These are phyloP conservation scores for Indicator indicator DNA, from an alignment of 2,113 vertebrate genomes.

Conservation along the genomic window DNA sequence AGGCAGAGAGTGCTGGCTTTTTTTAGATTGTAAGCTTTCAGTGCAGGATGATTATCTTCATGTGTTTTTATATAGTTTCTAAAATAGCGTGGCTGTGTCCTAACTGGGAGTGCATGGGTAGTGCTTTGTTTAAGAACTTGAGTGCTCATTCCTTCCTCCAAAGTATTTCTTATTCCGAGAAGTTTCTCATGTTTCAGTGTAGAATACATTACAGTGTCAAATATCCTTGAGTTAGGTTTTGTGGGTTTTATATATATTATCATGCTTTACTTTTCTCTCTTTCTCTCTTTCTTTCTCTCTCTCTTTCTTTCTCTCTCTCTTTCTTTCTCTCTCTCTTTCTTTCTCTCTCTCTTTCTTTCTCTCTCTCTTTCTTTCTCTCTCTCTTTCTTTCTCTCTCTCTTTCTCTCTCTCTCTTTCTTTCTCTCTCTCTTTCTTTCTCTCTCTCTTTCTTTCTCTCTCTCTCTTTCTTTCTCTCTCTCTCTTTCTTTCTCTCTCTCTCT, in stretches of 20 bases:
- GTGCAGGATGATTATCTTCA: not conserved
- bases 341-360: too few species aligned
- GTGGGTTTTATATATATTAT: not conserved
- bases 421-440: too few species aligned
- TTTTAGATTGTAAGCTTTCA: slow-evolving; percentile 18
- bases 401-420: too few species aligned
- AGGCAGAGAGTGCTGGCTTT: not conserved
- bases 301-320: too few species aligned
- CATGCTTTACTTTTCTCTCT: not conserved
- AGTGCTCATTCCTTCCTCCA: not conserved
- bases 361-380: too few species aligned
- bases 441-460: too few species aligned
- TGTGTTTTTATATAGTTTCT: slow-evolving; percentile 20
- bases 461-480: too few species aligned
- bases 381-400: too few species aligned
- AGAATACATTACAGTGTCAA: slow-evolving; percentile 16
- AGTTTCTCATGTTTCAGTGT: not conserved
- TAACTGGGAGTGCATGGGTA: not conserved
- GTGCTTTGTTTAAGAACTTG: slow-evolving; percentile 3
- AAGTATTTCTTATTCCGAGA: not conserved
- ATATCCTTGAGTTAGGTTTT: slow-evolving; percentile 2
- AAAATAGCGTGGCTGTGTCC: not conserved
- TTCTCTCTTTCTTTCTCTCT: too few species aligned
- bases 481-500: too few species aligned
- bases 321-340: too few species aligned